Conservation (phyloP, 2,113 vertebrate genomes). For the Jaculus jaculus region DNA sequence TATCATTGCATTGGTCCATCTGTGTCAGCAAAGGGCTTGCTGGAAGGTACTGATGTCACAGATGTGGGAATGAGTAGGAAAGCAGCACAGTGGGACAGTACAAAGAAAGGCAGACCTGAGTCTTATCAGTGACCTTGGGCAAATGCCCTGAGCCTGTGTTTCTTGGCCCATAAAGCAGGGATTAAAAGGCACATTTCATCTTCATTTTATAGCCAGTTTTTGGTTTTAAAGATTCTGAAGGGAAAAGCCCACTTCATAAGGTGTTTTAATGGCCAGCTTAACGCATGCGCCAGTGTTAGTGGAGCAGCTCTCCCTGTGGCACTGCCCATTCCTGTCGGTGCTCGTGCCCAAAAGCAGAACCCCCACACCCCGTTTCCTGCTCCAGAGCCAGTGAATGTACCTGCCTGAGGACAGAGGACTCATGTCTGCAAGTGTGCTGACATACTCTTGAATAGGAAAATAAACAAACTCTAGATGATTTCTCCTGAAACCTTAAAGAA, state of each 20-base stretch:
- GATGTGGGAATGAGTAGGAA: not conserved
- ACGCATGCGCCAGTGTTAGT: not conserved
- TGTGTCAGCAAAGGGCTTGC: not conserved
- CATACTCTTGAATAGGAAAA: not conserved
- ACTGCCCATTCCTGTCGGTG: not conserved
- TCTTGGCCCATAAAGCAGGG: not conserved
- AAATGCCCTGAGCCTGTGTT: not conserved
- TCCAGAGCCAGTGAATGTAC: not conserved
- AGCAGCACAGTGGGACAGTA: not conserved
- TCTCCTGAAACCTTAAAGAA: not conserved
- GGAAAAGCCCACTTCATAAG: not conserved
- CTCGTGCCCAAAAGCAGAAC: not conserved
- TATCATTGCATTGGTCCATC: not conserved
- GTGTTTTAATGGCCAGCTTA: not conserved
- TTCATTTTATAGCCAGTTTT: not conserved
- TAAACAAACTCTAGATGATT: conserved; percentile 23
- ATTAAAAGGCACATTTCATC: not conserved
- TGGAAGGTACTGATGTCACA: not conserved
- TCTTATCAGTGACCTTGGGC: not conserved
- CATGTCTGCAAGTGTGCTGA: not conserved
- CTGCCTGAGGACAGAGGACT: not conserved
- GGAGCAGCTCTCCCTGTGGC: not conserved
- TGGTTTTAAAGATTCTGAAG: conserved; percentile 20
- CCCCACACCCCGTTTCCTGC: not conserved
- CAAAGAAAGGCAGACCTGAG: not conserved